These are phyloP conservation scores for Panagrolaimus sp. DNA, from an alignment of 1,140 invertebrate genomes.

Conservation along the genomic window DNA sequence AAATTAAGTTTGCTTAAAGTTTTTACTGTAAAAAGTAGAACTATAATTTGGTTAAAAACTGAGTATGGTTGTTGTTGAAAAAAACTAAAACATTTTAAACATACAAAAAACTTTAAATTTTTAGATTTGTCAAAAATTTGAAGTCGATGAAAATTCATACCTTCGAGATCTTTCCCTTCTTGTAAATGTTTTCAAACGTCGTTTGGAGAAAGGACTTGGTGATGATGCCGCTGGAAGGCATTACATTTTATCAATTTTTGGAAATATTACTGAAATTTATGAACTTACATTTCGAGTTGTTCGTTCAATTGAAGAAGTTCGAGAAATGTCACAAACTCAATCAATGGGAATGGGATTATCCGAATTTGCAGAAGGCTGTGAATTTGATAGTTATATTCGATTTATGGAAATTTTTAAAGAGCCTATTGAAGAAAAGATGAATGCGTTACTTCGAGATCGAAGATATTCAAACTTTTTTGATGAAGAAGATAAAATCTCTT, in stretches of 20 bases:
- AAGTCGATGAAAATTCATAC: constrained; percentile 88
- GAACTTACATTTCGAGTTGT: constrained; percentile 88
- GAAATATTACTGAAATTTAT: constrained; percentile 91
- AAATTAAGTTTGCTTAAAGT: too few relatives aligned
- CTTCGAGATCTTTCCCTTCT: constrained; percentile 89
- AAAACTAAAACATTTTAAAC: too few relatives aligned
- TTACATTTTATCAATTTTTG: constrained; percentile 83
- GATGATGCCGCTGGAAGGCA: constrained; percentile 44
- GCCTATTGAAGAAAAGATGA: constrained; percentile 32
- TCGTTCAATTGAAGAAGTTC: constrained; percentile 88
- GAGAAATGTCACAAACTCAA: constrained; percentile 87
- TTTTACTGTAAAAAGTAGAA: too few relatives aligned
- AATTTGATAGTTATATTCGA: constrained; percentile 49
- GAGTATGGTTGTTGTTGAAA: too few relatives aligned
- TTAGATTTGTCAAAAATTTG: constrained; percentile 69
- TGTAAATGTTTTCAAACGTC: constrained; percentile 75
- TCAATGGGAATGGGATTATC: constrained; percentile 90
- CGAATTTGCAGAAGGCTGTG: constrained; percentile 78
- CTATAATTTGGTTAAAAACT: too few relatives aligned
- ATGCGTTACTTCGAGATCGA: constrained; percentile 33
- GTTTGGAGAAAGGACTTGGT: constrained; percentile 33
- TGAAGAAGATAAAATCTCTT: constrained; percentile 20
- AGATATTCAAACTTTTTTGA: constrained; percentile 50
- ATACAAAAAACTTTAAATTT: too few relatives aligned
- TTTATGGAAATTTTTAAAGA: constrained; percentile 45